Base-by-base conservation (phyloP, 2,888 invertebrate genomes). In the Imbricaverruca yamaguchii region DNA sequence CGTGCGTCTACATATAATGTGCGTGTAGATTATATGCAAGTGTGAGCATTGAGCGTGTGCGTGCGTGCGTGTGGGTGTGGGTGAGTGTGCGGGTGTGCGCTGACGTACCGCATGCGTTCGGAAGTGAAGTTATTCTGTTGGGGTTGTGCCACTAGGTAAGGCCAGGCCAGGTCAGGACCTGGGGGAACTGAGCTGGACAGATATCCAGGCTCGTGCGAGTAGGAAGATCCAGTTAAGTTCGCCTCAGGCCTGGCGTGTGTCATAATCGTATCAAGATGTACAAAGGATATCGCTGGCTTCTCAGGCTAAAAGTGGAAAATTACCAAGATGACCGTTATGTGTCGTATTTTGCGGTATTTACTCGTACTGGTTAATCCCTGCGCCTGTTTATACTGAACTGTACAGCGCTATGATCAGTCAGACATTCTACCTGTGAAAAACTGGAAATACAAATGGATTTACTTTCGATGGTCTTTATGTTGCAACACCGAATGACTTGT, bases 251-350 rank as follows among this genome's bases (percentile, higher is more conserved):
- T 23, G 67, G 25, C 67, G 10, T 25, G 67, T 67, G 67, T 67
- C 67, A 61, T 61, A 67, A 67, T 67, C 25, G 25, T 67, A 67
- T 25, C 67, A 25, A 67, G n/a, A 67, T 67, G 67, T 67, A 67
- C 67, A 67, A 67, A 67, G 67, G 25, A 39, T 25, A 23, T 23
- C 25, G 13, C 25, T 67, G 3, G 67, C 25, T 67, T 67, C 67
- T 67, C 67, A 25, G 67, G 67, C 67, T 25, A n/a, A n/a, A 67
- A 67, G 67, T 67, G 67, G 67, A n/a, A 67, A 67, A 67, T 67
- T 67, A 67, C 25, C 8, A n/a, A 25, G 67, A 25, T 25, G 67
- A n/a, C 23, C 25, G 25, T 25, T 67, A 13, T 67, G 25, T 67
- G n/a, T 25, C 25, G 67, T 67, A 67, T 67, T 67, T 67, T 67